Conservation (phyloP, 2,888 invertebrate genomes). For the Arrhopalites spinosus region DNA sequence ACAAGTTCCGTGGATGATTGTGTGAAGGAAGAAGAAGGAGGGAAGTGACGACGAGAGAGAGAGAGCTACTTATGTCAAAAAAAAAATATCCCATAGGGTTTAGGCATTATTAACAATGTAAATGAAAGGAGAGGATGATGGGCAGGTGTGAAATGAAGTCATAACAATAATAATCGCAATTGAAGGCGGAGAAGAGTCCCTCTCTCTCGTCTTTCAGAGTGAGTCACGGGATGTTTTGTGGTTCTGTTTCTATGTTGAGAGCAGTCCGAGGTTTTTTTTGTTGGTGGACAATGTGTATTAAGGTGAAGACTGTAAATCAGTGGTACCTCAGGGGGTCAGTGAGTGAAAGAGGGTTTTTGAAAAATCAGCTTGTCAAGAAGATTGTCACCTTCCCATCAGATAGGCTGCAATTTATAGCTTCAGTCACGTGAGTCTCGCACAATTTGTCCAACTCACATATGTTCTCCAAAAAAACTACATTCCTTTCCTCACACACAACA, state of each 20-base stretch:
- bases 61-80: not conserved
- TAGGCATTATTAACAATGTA: conserved; percentile 5
- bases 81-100: not conserved
- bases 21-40: not conserved
- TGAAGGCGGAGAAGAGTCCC: conserved; percentile 9
- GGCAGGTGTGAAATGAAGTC: conserved; percentile 52
- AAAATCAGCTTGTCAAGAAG: conserved; percentile 53
- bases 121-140: conserved; percentile 37
- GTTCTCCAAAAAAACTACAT: not conserved
- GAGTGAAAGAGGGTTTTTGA: conserved; percentile 46
- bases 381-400: conserved; percentile 55
- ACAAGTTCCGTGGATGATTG: not conserved
- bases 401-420: conserved; percentile 55
- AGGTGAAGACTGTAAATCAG: conserved; percentile 35
- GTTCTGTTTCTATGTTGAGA: too few relatives aligned
- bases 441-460: conserved; percentile 50
- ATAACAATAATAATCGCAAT: conserved; percentile 46
- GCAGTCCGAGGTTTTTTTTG: too few relatives aligned
- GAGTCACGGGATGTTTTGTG: not conserved
- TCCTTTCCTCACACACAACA: not conserved
- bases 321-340: conserved; percentile 31
- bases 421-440: conserved; percentile 50
- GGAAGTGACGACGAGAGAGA: not conserved
- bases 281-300: not conserved
- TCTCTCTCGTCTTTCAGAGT: not conserved